Evolutionary conservation across 2,113 vertebrate genomes (phyloP), one percentile per base, ranked within the genome.

Genomic region (Oceanites oceanicus): DNA sequence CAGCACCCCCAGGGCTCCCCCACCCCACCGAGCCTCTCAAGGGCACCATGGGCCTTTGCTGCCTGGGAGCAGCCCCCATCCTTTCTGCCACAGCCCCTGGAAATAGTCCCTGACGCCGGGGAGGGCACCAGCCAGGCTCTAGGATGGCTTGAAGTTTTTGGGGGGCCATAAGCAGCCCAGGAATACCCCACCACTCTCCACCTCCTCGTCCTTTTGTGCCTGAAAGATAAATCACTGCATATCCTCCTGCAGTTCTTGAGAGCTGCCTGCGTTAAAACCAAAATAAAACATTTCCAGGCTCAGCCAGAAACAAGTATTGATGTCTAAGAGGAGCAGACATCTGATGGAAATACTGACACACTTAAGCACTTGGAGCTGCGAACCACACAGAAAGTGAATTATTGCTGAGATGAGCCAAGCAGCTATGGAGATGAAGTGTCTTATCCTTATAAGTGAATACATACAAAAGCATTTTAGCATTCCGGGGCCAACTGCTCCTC

Each of bases 311-410:
- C 29, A n/a, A 86, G 75, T 73, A 80, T 61, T 96, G 90, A 92
- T 94, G 94, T 88, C 82, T 86, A 29, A 90, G 90, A 80, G 72
- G 42, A 88, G 75, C 75, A 92, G 96, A 84, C 85, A 71, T 84
- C 88, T 93, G 94, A 95, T 97, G 96, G 95, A 96, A 96, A 94
- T 86, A 93, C 88, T 90, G 82, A 86, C 90, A 93, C 40, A 29
- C 72, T 94, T 88, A 84, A 94, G 79, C 20, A 65, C 61, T 84
- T 94, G 91, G 83, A 92, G 77, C 86, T 81, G 77, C 2, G 11
- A 94, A 68, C 83, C 73, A 86, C 88, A 72, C 88, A 87, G 82
- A 90, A 89, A 92, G 92, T 89, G 94, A 95, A 65, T 96, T 96
- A 92, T 91, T 6, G 15, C 86, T 87, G 80, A 58, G 86, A 89